Base-by-base conservation (phyloP, 2,113 vertebrate species). In the Tyto alba region DNA sequence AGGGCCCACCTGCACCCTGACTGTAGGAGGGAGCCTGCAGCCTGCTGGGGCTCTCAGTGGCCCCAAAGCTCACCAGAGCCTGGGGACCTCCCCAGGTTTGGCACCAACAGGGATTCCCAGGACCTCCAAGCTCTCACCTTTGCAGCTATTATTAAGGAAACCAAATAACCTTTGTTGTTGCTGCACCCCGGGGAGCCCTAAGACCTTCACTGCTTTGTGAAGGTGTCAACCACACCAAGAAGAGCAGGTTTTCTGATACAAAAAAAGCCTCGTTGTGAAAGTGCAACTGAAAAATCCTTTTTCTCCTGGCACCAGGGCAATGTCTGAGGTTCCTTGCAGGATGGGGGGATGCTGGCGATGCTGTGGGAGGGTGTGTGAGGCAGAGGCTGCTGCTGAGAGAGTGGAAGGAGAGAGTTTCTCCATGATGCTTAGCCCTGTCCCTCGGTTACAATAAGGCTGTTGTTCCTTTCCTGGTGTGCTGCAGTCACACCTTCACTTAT, bases 21-120 rank as follows among this genome's bases (percentile, higher is more conserved):
- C 20, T 1, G 0, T 1, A 20, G 20, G 36, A 36, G n/a, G n/a
- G 26, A 50, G 32, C 38, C 11, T 3, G 2, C 40, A 50, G 20
- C 21, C 34, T 26, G 14, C n/a, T 36, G 34, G 47, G 32, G 22
- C n/a, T 76, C 63, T 63, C 52, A 9, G 2, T 27, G 40, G 11
- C 30, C 80, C 84, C 36, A 18, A 34, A 66, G 30, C 27, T 60
- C 57, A 77, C 38, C 38, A 34, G n/a, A 59, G 16, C 26, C 12
- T 16, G 41, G 10, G 26, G 5, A 13, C 3, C 5, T 15, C 32
- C 13, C 17, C 19, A 15, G 25, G 6, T 41, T 21, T 62, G 52
- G 30, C 30, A 38, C 45, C 10, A 25, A 16, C 4, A 20, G 48
- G 38, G 9, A 32, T 55, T 34, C 30, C 45, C 30, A 34, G 30